phyloP scores from a whole-genome alignment of 2,113 vertebrate genomes.

The Ursus arctos region DNA sequence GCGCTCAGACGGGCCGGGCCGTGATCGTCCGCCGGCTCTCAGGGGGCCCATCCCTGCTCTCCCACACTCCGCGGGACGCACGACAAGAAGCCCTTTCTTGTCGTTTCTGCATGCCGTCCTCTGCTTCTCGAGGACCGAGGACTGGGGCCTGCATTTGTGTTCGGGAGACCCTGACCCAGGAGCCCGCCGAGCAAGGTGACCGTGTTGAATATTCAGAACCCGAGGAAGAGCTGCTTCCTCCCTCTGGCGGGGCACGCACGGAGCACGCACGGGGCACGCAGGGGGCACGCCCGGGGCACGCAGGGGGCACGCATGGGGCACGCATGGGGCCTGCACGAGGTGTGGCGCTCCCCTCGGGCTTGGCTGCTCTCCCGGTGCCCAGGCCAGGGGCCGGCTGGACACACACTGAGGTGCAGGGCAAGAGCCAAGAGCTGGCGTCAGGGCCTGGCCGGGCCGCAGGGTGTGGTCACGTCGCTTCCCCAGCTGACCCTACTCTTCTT shows the following conservation, averaged over 20 bases:
- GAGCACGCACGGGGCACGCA: too few species aligned
- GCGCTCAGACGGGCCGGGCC: neutral
- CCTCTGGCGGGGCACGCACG: too few species aligned
- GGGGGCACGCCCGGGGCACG: too few species aligned
- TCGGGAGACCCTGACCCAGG: neutral
- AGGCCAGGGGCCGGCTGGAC: neutral
- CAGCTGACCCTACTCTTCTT: too few species aligned
- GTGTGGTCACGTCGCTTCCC: neutral
- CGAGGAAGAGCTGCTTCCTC: neutral
- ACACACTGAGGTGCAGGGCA: too few species aligned
- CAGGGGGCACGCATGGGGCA: too few species aligned
- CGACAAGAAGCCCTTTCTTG: neutral
- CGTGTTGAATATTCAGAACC: neutral
- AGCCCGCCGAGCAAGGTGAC: neutral
- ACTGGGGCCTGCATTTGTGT: neutral
- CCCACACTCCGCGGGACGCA: neutral
- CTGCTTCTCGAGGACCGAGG: neutral
- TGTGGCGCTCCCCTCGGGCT: neutral
- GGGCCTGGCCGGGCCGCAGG: neutral
- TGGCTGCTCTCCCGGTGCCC: neutral
- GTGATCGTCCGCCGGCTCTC: rapidly evolving
- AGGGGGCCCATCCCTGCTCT: too few species aligned
- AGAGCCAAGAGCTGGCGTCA: neutral
- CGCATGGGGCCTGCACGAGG: too few species aligned
- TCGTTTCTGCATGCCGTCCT: neutral